Percentiles rank a stretch among this genome's conserved stretches.
Evolutionary conservation across 2,888 invertebrate species (phyloP).

Genomic region (Erebia ligea): DNA sequence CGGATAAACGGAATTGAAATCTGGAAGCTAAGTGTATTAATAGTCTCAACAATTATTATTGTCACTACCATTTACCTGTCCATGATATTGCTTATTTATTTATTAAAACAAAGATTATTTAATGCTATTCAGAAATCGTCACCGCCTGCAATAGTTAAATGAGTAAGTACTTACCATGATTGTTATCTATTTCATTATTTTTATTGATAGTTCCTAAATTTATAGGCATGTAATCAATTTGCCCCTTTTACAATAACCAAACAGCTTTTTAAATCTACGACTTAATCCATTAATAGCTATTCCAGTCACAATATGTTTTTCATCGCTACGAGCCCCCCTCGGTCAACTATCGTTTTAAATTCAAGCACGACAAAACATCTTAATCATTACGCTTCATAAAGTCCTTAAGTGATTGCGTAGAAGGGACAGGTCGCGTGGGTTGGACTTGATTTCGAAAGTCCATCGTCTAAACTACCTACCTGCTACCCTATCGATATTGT

Average conservation of each 20-base stretch:
- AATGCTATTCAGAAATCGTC: too few species aligned
- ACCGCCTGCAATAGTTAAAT: too few species aligned
- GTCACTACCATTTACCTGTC: too few species aligned
- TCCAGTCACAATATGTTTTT: slow-evolving; percentile 77
- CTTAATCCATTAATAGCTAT: slow-evolving; percentile 77
- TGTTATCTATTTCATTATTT: neutral
- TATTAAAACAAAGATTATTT: too few species aligned
- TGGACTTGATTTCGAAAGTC: slow-evolving; percentile 76
- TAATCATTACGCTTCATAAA: slow-evolving; percentile 82
- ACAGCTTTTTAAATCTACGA: slow-evolving; percentile 36
- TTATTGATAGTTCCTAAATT: slow-evolving; percentile 9
- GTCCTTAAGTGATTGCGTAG: slow-evolving; percentile 80
- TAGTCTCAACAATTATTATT: too few species aligned
- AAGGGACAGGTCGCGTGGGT: slow-evolving; percentile 71
- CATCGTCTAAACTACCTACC: slow-evolving; percentile 70
- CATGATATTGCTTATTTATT: too few species aligned
- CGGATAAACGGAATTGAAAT: too few species aligned
- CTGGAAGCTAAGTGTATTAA: too few species aligned
- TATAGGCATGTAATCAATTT: slow-evolving; percentile 29
- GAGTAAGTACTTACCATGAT: neutral
- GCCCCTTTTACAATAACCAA: slow-evolving; percentile 44
- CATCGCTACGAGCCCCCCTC: slow-evolving; percentile 55
- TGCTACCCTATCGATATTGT: slow-evolving; percentile 48
- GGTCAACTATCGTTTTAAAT: slow-evolving; percentile 60
- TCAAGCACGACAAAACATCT: slow-evolving; percentile 76